Percentiles rank a stretch among this genome's conserved stretches.
Conservation (phyloP, 2,113 vertebrate genomes). For the Addax nasomaculatus region DNA sequence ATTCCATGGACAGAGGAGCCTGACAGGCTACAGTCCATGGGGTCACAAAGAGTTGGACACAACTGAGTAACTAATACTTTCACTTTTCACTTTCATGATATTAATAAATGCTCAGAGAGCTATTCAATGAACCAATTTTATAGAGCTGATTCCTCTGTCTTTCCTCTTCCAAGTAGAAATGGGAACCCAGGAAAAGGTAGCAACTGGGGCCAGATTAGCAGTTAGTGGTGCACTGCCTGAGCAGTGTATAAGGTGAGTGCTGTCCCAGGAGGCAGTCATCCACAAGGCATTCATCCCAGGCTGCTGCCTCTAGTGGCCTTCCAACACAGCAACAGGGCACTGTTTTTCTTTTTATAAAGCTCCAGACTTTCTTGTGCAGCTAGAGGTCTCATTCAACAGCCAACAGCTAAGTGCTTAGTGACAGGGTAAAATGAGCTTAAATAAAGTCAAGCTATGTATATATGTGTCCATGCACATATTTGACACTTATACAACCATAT, state of each 20-base stretch:
- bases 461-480: background rate
- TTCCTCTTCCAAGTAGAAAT: background rate
- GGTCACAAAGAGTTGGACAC: background rate
- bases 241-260: too few relatives aligned
- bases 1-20: background rate
- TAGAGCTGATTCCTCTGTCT: background rate
- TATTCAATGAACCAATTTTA: background rate
- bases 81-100: background rate
- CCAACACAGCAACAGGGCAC: background rate
- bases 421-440: background rate
- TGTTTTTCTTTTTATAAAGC: background rate
- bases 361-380: background rate
- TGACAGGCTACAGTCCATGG: background rate
- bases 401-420: background rate
- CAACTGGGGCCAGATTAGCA: background rate
- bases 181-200: background rate
- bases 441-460: background rate
- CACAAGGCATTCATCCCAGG: background rate
- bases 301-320: background rate
- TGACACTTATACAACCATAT: background rate
- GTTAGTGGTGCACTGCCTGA: background rate
- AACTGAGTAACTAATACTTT: background rate
- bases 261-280: background rate
- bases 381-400: background rate
- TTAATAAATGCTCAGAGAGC: background rate